Conservation (phyloP, 2,888 invertebrate genomes). For the Scaptodrosophila latifasciaeformis region DNA sequence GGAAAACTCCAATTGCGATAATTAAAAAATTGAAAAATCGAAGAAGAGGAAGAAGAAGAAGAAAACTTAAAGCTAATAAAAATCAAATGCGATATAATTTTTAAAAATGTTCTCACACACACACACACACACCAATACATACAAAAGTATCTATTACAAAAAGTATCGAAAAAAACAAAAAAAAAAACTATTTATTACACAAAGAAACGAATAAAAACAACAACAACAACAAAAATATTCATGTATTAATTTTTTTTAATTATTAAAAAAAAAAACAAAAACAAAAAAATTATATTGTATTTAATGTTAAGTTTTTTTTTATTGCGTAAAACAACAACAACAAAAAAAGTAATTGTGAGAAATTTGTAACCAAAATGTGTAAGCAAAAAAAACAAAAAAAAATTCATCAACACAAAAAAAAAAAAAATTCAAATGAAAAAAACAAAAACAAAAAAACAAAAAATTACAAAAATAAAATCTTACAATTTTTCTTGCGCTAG, state of each 20-base stretch:
- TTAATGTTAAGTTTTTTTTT: conserved; percentile 69
- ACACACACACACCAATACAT: conserved; percentile 21
- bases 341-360: conserved; percentile 55
- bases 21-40: conserved; percentile 25
- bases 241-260: conserved; percentile 62
- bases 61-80: conserved; percentile 35
- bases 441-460: conserved; percentile 25
- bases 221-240: conserved; percentile 45
- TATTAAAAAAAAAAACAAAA: conserved; percentile 44
- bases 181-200: conserved; percentile 54
- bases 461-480: conserved; percentile 56
- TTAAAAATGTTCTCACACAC: conserved; percentile 55
- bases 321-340: conserved; percentile 48
- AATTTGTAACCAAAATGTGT: conserved; percentile 66
- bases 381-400: conserved; percentile 30
- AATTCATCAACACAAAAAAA: conserved; percentile 30
- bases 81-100: conserved; percentile 66
- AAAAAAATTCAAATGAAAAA: conserved; percentile 34
- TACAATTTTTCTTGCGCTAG: conserved; percentile 65
- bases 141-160: conserved; percentile 58
- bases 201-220: conserved; percentile 25
- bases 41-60: conserved; percentile 31
- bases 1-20: conserved; percentile 60
- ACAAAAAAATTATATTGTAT: conserved; percentile 59
- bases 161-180: conserved; percentile 50